Base-by-base conservation (phyloP, 2,888 invertebrate genomes). In the Mechanitis messenoides region DNA sequence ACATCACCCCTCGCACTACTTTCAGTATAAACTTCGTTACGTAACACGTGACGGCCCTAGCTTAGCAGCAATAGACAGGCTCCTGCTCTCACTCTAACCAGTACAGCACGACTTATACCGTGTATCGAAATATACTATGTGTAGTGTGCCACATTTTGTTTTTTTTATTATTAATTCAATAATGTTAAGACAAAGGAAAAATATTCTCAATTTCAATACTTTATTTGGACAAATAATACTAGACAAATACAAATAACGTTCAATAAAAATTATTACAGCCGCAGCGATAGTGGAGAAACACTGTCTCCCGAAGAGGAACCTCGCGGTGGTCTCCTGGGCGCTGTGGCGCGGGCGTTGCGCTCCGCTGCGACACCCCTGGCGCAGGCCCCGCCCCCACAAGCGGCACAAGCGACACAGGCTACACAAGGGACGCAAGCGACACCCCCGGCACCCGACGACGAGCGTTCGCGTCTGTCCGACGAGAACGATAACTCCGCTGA, bases 401-500 rank as follows among this genome's bases (percentile, higher is more conserved):
- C 20, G 20, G 20, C 20, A 20, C 20, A 20, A 20, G 20, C 20
- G 20, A 20, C 20, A 20, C 20, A 20, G 20, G 20, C 20, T 20
- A 20, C 20, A 20, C 20, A 20, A 20, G 20, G 20, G 20, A 20
- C 20, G 20, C 20, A 20, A 20, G 20, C 83, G 66, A 59, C 63
- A 31, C 61, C 65, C 38, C 62, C 59, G 33, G 57, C 63, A 55
- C 53, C 59, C 3, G 85, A 85, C 45, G 88, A 87, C 73, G 87
- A 87, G 50, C 79, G 84, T 69, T 85, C 84, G 58, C 79, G 80
- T 45, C 65, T 77, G 35, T 87, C 87, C 2, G 88, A 88, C 62
- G 89, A 94, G 59, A 94, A 94, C 71, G 93, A 93, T 76, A 94
- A 95, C 83, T 95, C 95, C 28, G 94, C 94, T 4, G 95, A 95